Evolutionary conservation across 2,888 invertebrate genomes (phyloP), one percentile per base, ranked within the genome.

Genomic region (Formica aserva): DNA sequence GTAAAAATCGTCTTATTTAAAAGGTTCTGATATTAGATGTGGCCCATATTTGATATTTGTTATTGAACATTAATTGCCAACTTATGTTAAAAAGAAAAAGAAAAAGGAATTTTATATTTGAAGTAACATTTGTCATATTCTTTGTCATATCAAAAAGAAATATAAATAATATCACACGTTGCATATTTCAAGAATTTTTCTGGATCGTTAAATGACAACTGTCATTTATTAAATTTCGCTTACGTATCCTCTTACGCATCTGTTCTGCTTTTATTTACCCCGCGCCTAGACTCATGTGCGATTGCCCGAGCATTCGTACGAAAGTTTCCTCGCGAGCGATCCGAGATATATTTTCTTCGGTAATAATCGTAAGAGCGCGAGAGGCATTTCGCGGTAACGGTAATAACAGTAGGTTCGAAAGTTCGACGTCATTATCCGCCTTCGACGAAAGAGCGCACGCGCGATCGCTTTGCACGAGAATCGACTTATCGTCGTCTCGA

Each of bases 371-470:
- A 74, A 74, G 88, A 80, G 74, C 77, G 74, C 65, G 86, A 78
- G 75, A 69, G 74, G 75, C 86, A 88, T 88, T 88, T 82, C 88
- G 67, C 66, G 75, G 84, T 82, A 83, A 84, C 78, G 82, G 76
- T 80, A 84, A 80, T 83, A 86, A 86, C 85, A 76, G 83, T 78
- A 86, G 85, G 84, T 84, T 85, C 86, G 86, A 88, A 88, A 82
- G 88, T 85, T 86, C 86, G 86, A 88, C 85, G 82, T 82, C 77
- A 88, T 84, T 86, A 83, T 78, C 75, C 77, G 57, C 76, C 83
- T 78, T 77, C 83, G 83, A 75, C 67, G 87, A 81, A 85, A 78
- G 83, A 77, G 80, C 66, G 78, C 84, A 84, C 81, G 84, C 75
- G 77, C 80, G 84, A 84, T 87, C 86, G 82, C 86, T 78, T 85